These are phyloP conservation scores for Drosophila diplacantha DNA, from an alignment of 2,888 invertebrate genomes.

Conservation along the genomic window DNA sequence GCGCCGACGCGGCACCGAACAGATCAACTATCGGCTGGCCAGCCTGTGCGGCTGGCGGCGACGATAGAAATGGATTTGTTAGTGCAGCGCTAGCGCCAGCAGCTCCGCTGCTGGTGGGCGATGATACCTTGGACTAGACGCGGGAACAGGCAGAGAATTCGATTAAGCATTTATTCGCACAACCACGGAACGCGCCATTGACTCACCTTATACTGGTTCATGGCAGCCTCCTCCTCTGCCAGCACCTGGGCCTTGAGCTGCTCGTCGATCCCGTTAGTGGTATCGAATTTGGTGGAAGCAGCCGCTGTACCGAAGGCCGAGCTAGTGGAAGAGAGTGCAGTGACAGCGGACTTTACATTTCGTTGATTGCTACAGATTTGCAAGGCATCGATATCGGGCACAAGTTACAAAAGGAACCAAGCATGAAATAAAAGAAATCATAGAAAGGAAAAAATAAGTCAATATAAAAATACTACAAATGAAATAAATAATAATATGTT, in stretches of 20 bases:
- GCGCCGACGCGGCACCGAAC: slow-evolving; percentile 80
- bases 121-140: slow-evolving; percentile 85
- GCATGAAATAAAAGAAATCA: slow-evolving; percentile 37
- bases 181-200: not conserved
- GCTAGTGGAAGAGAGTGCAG: slow-evolving; percentile 91
- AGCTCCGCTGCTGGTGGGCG: slow-evolving; percentile 82
- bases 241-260: slow-evolving; percentile 90
- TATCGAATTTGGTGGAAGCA: slow-evolving; percentile 84
- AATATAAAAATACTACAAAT: not conserved
- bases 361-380: slow-evolving; percentile 83
- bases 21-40: slow-evolving; percentile 86
- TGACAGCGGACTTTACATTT: slow-evolving; percentile 92
- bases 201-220: slow-evolving; percentile 95
- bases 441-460: slow-evolving; percentile 23
- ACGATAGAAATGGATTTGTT: slow-evolving; percentile 92
- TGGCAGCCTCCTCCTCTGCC: slow-evolving; percentile 97
- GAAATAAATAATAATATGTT: not conserved
- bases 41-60: slow-evolving; percentile 80
- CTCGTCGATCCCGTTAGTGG: slow-evolving; percentile 90
- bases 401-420: slow-evolving; percentile 10
- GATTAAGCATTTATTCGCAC: slow-evolving; percentile 13
- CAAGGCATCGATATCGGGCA: slow-evolving; percentile 14
- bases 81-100: slow-evolving; percentile 79
- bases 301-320: slow-evolving; percentile 92
- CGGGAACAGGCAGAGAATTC: slow-evolving; percentile 25